Percentiles rank a stretch among this genome's conserved stretches.
These are phyloP conservation scores for Drosophila seguyi DNA, from an alignment of 1,140 invertebrate species.

Conservation along the genomic window DNA sequence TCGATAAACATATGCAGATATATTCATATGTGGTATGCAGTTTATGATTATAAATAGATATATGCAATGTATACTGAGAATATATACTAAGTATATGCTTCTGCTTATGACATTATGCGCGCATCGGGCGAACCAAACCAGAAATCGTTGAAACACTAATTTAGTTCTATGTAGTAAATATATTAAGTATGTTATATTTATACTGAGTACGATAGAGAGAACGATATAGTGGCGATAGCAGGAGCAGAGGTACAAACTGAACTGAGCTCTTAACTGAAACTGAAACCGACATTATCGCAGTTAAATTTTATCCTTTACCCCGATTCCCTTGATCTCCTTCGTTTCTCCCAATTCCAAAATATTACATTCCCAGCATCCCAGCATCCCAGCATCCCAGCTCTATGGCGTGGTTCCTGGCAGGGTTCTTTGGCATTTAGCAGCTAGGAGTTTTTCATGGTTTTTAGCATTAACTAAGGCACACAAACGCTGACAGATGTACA, in stretches of 20 bases:
- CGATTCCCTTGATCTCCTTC: not conserved
- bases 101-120: slow-evolving; percentile 52
- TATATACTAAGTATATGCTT: slow-evolving; percentile 69
- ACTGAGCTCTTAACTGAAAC: slow-evolving; percentile 23
- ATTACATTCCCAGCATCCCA: not conserved
- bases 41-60: slow-evolving; percentile 59
- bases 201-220: slow-evolving; percentile 66
- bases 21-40: slow-evolving; percentile 66
- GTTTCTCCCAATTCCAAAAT: not conserved
- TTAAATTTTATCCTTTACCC: not conserved
- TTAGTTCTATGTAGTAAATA: slow-evolving; percentile 49
- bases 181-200: slow-evolving; percentile 67
- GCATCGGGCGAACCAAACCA: slow-evolving; percentile 56
- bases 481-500: slow-evolving; percentile 47
- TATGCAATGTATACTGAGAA: slow-evolving; percentile 53
- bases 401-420: slow-evolving; percentile 20
- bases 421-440: slow-evolving; percentile 43
- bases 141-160: slow-evolving; percentile 69
- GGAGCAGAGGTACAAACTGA: slow-evolving; percentile 13
- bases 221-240: slow-evolving; percentile 29
- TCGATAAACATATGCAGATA: slow-evolving; percentile 58
- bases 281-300: slow-evolving; percentile 10
- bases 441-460: slow-evolving; percentile 31
- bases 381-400: slow-evolving; percentile 9
- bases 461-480: slow-evolving; percentile 52